Base-by-base conservation (phyloP, 2,888 invertebrate genomes). In the Ornithoptera priamus region DNA sequence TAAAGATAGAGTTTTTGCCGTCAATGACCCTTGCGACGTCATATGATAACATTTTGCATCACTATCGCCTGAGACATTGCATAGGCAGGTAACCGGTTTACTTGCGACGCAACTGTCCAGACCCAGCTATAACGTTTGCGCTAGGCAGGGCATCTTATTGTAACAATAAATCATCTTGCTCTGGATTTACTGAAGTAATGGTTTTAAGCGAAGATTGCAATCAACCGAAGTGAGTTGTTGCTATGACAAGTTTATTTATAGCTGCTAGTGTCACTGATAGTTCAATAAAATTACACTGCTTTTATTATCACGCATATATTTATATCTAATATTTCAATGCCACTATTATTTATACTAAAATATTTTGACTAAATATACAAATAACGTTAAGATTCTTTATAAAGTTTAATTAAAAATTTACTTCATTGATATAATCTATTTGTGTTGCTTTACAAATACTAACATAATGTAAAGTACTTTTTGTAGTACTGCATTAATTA, bases 1-100 rank as follows among this genome's bases (percentile, higher is more conserved):
- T 17, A 1, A 39, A 39, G 39, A 10, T 42, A 42, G 8, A 42
- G 42, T 46, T 4, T 15, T 15, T 46, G 46, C 46, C 63, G 63
- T 24, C 63, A 63, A 63, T 50, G 56, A 66, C 62, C 68, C 62
- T 62, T 30, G 15, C 53, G n/a, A 53, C 53, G n/a, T n/a, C 53
- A n/a, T 53, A 58, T 58, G 62, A 69, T 65, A 57, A 69, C 58
- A 62, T 63, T 67, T 66, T 63, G 62, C 57, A 65, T 69, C 57
- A 65, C 70, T 59, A 24, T 70, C 66, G 66, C 62, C 62, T 36
- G 50, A 66, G 63, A 65, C 62, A 67, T 70, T 66, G 70, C 70
- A 70, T 59, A 70, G 70, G 36, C 53, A 64, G 39, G 46, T 46
- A 67, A 70, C 70, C 70, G 66, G 70, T 70, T 69, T 58, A 4